Conservation (phyloP, 2,113 vertebrate species). For the Abramis brama region DNA sequence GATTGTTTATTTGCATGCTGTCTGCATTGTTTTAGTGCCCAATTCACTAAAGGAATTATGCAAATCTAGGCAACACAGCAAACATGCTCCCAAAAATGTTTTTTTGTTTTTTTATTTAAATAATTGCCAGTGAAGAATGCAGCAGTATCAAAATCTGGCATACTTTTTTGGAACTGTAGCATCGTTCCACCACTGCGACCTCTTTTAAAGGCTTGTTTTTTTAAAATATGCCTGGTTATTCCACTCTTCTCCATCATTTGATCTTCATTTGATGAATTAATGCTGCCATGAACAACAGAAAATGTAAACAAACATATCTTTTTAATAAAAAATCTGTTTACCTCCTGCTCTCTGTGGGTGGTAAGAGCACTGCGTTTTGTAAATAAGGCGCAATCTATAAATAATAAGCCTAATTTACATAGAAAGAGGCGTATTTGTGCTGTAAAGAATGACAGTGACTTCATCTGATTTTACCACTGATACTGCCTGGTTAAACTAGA, state of each 20-base stretch:
- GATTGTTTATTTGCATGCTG: conserved; percentile 24
- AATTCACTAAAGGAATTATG: conserved; percentile 21
- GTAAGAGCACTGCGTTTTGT: neutral
- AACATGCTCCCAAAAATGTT: neutral
- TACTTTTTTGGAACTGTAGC: neutral
- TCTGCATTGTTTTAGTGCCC: conserved; percentile 13
- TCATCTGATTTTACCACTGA: neutral
- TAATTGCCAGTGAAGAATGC: neutral
- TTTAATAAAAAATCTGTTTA: conserved; percentile 11
- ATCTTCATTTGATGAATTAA: neutral
- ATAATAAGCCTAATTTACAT: conserved; percentile 7
- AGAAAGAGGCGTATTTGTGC: neutral
- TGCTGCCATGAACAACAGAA: neutral
- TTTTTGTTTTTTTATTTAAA: neutral
- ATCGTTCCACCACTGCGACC: neutral
- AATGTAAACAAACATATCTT: conserved; percentile 16
- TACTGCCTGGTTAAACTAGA: neutral
- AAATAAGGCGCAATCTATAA: conserved; percentile 3
- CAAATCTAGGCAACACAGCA: neutral
- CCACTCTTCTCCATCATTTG: neutral
- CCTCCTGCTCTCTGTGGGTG: conserved; percentile 5
- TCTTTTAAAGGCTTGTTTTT: neutral
- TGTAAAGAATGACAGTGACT: neutral
- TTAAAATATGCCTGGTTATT: neutral
- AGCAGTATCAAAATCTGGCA: neutral